These are phyloP conservation scores for Zalophus californianus DNA, from an alignment of 2,797 vertebrate genomes.

Conservation along the genomic window DNA sequence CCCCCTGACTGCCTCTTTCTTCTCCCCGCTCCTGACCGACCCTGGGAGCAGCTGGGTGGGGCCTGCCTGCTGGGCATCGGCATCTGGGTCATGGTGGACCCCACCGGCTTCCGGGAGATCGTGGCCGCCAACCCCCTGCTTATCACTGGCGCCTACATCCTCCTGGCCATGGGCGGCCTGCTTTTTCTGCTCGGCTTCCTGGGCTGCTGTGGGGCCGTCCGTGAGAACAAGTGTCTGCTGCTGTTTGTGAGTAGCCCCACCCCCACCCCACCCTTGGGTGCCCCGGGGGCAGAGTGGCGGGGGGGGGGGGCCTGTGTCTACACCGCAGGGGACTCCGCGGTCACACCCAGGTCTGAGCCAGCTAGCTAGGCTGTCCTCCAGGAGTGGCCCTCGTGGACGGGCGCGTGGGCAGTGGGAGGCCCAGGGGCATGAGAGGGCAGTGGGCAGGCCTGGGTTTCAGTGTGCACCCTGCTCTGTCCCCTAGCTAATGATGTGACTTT, in stretches of 20 bases:
- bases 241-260: slow-evolving; percentile 92
- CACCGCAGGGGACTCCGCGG: neutral
- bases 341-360: neutral
- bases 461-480: neutral
- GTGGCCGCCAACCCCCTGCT: slow-evolving; percentile 95
- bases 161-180: slow-evolving; percentile 96
- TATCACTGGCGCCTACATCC: slow-evolving; percentile 95
- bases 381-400: neutral
- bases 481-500: accelerated
- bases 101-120: slow-evolving; percentile 96
- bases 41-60: slow-evolving; percentile 92
- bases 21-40: neutral
- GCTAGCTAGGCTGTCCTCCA: neutral
- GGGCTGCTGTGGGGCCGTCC: slow-evolving; percentile 96
- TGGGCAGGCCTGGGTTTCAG: neutral
- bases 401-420: accelerated
- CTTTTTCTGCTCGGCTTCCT: slow-evolving; percentile 97
- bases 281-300: neutral
- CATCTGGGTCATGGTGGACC: slow-evolving; percentile 97
- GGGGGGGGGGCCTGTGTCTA: accelerated
- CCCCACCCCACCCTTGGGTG: neutral
- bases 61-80: slow-evolving; percentile 96
- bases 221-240: slow-evolving; percentile 97
- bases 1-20: neutral
- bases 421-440: neutral